Conservation (phyloP, 2,888 invertebrate genomes). For the Petrolisthes cinctipes region DNA sequence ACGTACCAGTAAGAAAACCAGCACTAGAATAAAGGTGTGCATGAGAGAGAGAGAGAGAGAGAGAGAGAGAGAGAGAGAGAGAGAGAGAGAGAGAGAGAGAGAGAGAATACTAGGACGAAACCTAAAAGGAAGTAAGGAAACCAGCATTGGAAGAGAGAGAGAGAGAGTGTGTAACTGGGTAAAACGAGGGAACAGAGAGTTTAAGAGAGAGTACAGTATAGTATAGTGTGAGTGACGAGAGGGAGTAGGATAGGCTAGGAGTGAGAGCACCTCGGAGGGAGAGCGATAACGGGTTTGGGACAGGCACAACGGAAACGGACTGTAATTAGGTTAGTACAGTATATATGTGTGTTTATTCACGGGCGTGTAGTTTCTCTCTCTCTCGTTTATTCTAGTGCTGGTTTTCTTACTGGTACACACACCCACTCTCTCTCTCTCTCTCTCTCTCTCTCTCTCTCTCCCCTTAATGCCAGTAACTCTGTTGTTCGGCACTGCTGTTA, state of each 20-base stretch:
- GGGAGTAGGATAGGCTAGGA: neutral
- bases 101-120: neutral
- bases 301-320: neutral
- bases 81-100: neutral
- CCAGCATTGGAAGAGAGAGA: neutral
- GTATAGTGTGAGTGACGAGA: neutral
- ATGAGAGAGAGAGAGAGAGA: neutral
- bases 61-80: neutral
- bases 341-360: no score
- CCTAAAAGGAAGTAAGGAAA: neutral
- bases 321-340: no score
- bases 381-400: no score
- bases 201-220: neutral
- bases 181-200: neutral
- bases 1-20: no score
- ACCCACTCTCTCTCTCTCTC: no score
- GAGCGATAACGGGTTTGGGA: neutral
- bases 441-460: no score
- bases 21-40: no score
- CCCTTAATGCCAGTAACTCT: no score
- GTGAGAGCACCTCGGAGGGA: neutral
- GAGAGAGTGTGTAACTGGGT: neutral
- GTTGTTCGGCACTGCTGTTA: no score
- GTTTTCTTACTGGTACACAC: no score
- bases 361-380: no score